phyloP scores from a whole-genome alignment of 2,113 vertebrate species.

The Clarias gariepinus region DNA sequence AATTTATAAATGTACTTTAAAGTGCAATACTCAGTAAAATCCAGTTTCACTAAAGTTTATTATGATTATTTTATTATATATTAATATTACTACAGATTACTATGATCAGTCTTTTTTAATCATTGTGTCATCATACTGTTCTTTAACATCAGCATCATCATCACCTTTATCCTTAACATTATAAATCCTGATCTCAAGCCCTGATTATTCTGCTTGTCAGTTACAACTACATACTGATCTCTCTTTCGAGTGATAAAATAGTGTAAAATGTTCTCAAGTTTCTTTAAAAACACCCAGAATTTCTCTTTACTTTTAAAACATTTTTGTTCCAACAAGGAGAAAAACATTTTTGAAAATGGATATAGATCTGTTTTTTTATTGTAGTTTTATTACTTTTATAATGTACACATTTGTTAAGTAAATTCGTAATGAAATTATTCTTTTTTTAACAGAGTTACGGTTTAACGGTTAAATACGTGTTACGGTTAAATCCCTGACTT shows the following conservation, averaged over 20 bases:
- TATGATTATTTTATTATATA: neutral
- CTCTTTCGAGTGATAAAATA: neutral
- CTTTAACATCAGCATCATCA: neutral
- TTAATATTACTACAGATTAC: too few species aligned
- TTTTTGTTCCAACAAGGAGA: neutral
- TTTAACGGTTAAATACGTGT: neutral
- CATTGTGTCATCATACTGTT: neutral
- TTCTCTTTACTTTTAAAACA: neutral
- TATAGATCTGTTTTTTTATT: neutral
- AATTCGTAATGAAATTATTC: neutral
- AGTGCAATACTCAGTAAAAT: neutral
- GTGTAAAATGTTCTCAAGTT: neutral
- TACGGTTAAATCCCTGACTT: neutral
- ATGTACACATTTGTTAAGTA: neutral
- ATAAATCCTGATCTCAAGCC: neutral
- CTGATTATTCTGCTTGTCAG: neutral
- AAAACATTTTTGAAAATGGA: neutral
- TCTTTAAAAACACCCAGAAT: neutral
- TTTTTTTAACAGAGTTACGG: neutral
- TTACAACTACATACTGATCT: neutral
- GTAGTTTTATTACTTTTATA: neutral
- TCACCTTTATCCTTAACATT: neutral
- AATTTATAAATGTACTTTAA: too few species aligned
- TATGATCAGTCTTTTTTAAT: neutral
- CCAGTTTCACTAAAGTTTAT: neutral